Evolutionary conservation across 1,140 invertebrate species (phyloP).

Genomic region (Planococcus citri): DNA sequence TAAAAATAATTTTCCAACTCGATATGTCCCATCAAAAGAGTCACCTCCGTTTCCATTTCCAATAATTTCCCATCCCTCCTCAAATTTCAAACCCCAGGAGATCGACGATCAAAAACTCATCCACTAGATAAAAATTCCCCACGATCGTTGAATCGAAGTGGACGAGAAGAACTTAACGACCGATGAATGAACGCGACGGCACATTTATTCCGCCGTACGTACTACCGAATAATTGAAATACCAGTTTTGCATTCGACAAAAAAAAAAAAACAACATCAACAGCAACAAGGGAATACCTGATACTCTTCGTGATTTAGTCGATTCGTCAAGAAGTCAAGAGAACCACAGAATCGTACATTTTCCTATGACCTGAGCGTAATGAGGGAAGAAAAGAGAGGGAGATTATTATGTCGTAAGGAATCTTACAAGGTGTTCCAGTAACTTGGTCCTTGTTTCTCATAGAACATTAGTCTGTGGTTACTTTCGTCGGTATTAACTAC

Average conservation of each 20-base stretch:
- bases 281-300: neutral
- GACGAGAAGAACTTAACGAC: neutral
- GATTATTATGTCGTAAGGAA: conserved; percentile 3
- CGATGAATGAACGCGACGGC: conserved; percentile 1
- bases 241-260: neutral
- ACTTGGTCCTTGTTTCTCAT: conserved; percentile 2
- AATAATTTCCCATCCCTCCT: no score
- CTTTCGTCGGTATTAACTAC: conserved; percentile 5
- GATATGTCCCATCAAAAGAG: no score
- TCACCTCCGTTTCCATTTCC: no score
- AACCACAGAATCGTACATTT: neutral
- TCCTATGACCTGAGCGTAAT: neutral
- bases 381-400: conserved; percentile 1
- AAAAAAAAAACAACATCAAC: neutral
- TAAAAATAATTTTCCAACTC: no score
- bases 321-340: neutral
- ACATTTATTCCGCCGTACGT: neutral
- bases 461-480: conserved; percentile 6
- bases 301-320: conserved; percentile 1
- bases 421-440: conserved; percentile 6
- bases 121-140: no score
- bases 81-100: no score
- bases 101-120: no score
- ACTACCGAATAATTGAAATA: conserved; percentile 7
- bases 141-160: neutral